These are phyloP conservation scores for Ophonus ardosiacus DNA, from an alignment of 2,888 invertebrate species.

Conservation along the genomic window DNA sequence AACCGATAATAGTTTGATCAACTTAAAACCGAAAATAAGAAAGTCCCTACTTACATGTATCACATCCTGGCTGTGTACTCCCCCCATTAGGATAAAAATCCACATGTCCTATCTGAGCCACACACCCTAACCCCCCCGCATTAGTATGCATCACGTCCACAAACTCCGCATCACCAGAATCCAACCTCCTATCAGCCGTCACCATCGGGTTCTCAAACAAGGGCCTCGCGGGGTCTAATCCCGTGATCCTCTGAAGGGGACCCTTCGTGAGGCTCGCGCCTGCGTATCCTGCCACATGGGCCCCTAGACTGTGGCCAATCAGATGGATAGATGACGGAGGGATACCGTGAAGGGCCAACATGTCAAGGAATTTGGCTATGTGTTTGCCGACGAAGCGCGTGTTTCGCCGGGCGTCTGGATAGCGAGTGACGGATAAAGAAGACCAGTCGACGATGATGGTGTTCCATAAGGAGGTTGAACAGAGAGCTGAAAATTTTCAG, in stretches of 20 bases:
- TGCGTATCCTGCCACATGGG: slow-evolving; percentile 77
- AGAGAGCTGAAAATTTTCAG: slow-evolving; percentile 69
- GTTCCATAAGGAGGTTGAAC: slow-evolving; percentile 72
- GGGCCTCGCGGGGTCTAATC: slow-evolving; percentile 78
- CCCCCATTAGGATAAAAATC: slow-evolving; percentile 83
- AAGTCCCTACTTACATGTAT: slow-evolving; percentile 68
- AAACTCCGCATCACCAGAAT: slow-evolving; percentile 76
- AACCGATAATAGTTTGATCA: too few species aligned
- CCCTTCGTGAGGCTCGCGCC: slow-evolving; percentile 72
- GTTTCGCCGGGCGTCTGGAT: slow-evolving; percentile 76
- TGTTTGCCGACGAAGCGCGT: slow-evolving; percentile 75
- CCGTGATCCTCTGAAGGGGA: slow-evolving; percentile 75
- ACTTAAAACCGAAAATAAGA: too few species aligned
- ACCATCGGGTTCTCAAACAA: slow-evolving; percentile 74
- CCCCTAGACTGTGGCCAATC: slow-evolving; percentile 78
- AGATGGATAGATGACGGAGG: slow-evolving; percentile 73
- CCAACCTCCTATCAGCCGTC: slow-evolving; percentile 74
- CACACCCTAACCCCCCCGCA: slow-evolving; percentile 75
- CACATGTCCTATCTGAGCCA: slow-evolving; percentile 76
- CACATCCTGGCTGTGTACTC: slow-evolving; percentile 78
- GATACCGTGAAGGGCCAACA: slow-evolving; percentile 68
- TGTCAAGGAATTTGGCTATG: slow-evolving; percentile 72
- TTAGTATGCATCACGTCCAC: slow-evolving; percentile 80
- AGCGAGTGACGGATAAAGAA: slow-evolving; percentile 75
- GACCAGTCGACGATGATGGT: slow-evolving; percentile 79